Evolutionary conservation across 2,888 invertebrate genomes (phyloP).

Genomic region (Nymphalis polychloros): DNA sequence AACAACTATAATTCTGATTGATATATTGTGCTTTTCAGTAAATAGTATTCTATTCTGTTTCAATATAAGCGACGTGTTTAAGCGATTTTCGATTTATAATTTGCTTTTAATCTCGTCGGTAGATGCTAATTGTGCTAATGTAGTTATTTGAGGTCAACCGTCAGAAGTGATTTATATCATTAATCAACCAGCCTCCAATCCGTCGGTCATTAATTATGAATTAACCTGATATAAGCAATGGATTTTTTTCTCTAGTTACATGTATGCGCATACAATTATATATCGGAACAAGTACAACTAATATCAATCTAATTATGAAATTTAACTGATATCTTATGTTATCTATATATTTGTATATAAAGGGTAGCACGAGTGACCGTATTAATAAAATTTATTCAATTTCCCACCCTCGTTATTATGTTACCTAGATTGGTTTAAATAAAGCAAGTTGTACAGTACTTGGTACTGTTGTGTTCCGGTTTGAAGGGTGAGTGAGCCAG

Average conservation of each 20-base stretch:
- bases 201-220: constrained; percentile 10
- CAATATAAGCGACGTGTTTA: neutral
- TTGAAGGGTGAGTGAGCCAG: too few relatives aligned
- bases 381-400: too few relatives aligned
- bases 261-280: neutral
- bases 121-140: constrained; percentile 24
- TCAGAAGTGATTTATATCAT: constrained; percentile 17
- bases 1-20: neutral
- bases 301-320: neutral
- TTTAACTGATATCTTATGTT: neutral
- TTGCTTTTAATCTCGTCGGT: neutral
- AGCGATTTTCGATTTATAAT: neutral
- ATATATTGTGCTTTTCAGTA: neutral
- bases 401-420: too few relatives aligned
- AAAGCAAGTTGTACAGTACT: too few relatives aligned
- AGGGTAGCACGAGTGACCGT: too few relatives aligned
- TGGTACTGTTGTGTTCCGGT: too few relatives aligned
- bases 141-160: constrained; percentile 14
- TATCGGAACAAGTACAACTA: neutral
- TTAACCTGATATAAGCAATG: constrained; percentile 3
- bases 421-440: too few relatives aligned
- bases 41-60: neutral
- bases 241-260: neutral
- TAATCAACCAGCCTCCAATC: constrained; percentile 17
- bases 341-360: too few relatives aligned